Conservation (phyloP, 2,797 vertebrate genomes). For the Danio tinwini region DNA sequence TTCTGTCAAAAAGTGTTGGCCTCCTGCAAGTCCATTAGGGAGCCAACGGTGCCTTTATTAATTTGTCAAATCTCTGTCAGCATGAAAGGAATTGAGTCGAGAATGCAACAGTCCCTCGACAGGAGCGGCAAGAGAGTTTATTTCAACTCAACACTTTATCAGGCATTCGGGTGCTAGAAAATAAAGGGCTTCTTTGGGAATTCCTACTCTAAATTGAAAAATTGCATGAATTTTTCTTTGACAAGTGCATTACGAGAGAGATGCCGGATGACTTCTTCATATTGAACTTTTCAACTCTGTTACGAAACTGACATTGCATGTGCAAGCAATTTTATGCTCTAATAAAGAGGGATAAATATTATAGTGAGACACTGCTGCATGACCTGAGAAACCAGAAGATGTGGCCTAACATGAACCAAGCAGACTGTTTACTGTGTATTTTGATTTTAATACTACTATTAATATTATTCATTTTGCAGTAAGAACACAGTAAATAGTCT, state of each 20-base stretch:
- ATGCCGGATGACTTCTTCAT: too few species aligned
- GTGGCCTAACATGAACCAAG: slow-evolving; percentile 20
- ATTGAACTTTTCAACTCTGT: slow-evolving; percentile 23
- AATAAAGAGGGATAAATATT: slow-evolving; percentile 38
- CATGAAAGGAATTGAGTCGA: slow-evolving; percentile 15
- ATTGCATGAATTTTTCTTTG: not conserved
- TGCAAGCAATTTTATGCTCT: slow-evolving; percentile 46
- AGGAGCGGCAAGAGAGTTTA: not conserved
- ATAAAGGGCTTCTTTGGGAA: not conserved
- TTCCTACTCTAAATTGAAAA: not conserved
- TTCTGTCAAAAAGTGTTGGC: slow-evolving; percentile 8
- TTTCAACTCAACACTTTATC: slow-evolving; percentile 4
- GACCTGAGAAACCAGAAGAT: not conserved
- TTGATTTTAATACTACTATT: too few species aligned
- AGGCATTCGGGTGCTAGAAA: not conserved
- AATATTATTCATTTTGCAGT: too few species aligned
- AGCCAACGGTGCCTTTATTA: slow-evolving; percentile 3
- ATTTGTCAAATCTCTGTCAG: slow-evolving; percentile 32
- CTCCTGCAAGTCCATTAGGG: slow-evolving; percentile 22
- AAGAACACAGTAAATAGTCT: too few species aligned
- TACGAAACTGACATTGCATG: slow-evolving; percentile 28
- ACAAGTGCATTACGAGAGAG: not conserved
- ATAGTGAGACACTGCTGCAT: not conserved
- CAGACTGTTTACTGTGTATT: not conserved
- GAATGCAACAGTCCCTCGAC: not conserved